Percentiles rank a stretch among this genome's conserved stretches.
These are phyloP conservation scores for Anorthoa munda DNA, from an alignment of 2,888 invertebrate species.

Conservation along the genomic window DNA sequence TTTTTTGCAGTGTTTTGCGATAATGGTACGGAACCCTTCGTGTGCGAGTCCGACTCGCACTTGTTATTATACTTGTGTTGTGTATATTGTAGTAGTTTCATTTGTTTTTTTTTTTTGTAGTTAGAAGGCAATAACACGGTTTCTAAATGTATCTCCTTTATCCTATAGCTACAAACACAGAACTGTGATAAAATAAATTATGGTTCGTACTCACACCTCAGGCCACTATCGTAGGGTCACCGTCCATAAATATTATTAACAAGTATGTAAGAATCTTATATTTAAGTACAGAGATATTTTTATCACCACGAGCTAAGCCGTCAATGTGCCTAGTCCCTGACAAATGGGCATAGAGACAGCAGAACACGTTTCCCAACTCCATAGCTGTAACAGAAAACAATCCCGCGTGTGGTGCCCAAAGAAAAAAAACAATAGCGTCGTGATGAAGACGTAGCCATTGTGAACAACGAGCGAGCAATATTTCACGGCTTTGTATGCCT, in stretches of 20 bases:
- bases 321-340: slow-evolving; percentile 73
- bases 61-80: too few species aligned
- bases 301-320: slow-evolving; percentile 72
- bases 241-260: slow-evolving; percentile 68
- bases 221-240: slow-evolving; percentile 59
- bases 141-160: background rate
- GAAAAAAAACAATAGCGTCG: slow-evolving; percentile 89
- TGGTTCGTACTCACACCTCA: slow-evolving; percentile 50
- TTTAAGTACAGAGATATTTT: slow-evolving; percentile 71
- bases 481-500: slow-evolving; percentile 90
- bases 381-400: slow-evolving; percentile 87
- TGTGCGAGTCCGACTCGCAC: too few species aligned
- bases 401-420: slow-evolving; percentile 85
- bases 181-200: slow-evolving; percentile 54
- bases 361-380: slow-evolving; percentile 87
- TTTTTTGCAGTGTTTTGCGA: too few species aligned
- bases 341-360: slow-evolving; percentile 81
- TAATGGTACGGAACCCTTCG: too few species aligned
- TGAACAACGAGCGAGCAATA: slow-evolving; percentile 89
- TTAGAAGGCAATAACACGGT: background rate
- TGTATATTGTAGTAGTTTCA: background rate
- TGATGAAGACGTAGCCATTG: slow-evolving; percentile 91
- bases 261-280: slow-evolving; percentile 66
- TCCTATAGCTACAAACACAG: slow-evolving; percentile 13
- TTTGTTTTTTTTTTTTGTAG: background rate